Percentiles rank a stretch among this genome's conserved stretches.
These are phyloP conservation scores for Triplophysa siluroides DNA, from an alignment of 2,113 vertebrate genomes.

Conservation along the genomic window DNA sequence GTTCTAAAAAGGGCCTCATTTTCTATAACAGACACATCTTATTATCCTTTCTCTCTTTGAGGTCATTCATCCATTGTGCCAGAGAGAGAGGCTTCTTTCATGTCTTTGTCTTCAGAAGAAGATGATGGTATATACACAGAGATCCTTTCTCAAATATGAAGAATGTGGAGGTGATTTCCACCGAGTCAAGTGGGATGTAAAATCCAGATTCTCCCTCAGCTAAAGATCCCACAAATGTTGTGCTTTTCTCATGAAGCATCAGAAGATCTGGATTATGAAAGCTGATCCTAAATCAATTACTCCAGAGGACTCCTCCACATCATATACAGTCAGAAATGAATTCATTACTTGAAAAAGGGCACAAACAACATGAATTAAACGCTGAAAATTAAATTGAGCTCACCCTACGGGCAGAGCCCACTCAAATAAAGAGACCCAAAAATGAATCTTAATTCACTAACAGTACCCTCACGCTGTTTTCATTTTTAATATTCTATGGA, in stretches of 20 bases:
- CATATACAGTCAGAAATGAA: neutral
- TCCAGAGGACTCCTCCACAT: neutral
- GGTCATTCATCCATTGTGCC: neutral
- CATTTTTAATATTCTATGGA: too few species aligned
- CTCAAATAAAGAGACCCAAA: neutral
- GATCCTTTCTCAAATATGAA: neutral
- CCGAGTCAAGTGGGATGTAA: neutral
- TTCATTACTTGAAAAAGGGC: neutral
- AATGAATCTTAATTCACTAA: neutral
- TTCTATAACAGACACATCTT: too few species aligned
- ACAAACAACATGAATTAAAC: neutral
- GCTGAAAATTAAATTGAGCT: neutral
- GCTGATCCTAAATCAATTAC: neutral
- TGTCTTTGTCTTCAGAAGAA: constrained; percentile 31
- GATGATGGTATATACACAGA: neutral
- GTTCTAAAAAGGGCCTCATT: too few species aligned
- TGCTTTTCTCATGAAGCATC: neutral
- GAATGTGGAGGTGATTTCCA: neutral
- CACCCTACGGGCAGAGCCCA: neutral
- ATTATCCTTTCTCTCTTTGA: too few species aligned
- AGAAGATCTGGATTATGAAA: neutral
- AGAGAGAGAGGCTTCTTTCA: constrained; percentile 3
- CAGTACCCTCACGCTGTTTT: neutral
- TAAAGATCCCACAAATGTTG: neutral
- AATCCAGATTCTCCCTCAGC: neutral